These are phyloP conservation scores for Linyphia triangularis DNA, from an alignment of 2,888 invertebrate species.

Conservation along the genomic window DNA sequence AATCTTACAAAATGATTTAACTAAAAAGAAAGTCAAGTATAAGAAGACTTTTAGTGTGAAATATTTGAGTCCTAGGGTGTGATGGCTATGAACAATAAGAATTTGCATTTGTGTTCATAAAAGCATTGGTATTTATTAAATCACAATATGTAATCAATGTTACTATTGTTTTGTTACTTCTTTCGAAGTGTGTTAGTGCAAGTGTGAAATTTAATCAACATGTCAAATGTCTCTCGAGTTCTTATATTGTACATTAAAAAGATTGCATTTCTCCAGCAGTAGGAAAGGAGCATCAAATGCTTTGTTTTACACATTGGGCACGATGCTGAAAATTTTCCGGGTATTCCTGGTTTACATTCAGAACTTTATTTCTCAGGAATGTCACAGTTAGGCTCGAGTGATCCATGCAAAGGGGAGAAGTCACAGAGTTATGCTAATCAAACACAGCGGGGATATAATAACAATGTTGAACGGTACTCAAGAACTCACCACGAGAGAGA, in stretches of 20 bases:
- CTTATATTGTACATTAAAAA: neutral
- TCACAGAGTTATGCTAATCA: slow-evolving; percentile 53
- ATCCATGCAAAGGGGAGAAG: slow-evolving; percentile 69
- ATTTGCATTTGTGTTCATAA: neutral
- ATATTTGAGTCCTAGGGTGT: neutral
- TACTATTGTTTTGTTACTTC: slow-evolving; percentile 10
- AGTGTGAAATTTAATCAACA: neutral
- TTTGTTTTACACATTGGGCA: slow-evolving; percentile 10
- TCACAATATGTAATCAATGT: neutral
- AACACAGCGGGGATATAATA: slow-evolving; percentile 40
- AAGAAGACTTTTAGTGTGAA: no score
- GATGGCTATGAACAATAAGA: neutral
- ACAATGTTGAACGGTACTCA: slow-evolving; percentile 35
- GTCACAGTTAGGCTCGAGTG: slow-evolving; percentile 67
- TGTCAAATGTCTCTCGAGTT: slow-evolving; percentile 5
- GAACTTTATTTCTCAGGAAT: slow-evolving; percentile 65
- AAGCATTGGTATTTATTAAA: neutral
- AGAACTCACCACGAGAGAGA: slow-evolving; percentile 35
- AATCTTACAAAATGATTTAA: no score
- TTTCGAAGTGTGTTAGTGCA: neutral
- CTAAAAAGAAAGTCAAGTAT: no score
- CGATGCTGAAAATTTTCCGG: slow-evolving; percentile 57
- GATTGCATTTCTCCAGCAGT: neutral
- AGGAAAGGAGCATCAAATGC: neutral
- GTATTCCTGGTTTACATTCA: slow-evolving; percentile 27